phyloP scores from a whole-genome alignment of 2,888 invertebrate genomes.

The Pheosia gnoma region DNA sequence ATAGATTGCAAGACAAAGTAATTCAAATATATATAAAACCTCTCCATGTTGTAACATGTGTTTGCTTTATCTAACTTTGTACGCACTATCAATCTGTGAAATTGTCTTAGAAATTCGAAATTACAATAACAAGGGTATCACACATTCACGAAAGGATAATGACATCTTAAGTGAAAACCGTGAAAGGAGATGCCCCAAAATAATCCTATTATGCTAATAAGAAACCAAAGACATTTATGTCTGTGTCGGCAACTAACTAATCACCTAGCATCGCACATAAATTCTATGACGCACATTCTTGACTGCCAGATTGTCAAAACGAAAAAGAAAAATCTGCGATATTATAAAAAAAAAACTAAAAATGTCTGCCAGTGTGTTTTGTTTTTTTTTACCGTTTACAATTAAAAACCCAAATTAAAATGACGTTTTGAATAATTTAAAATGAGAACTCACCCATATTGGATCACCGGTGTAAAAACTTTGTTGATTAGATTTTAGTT shows the following conservation, averaged over 20 bases:
- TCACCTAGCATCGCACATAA: conserved; percentile 36
- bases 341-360: neutral
- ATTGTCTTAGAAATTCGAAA: no score
- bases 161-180: neutral
- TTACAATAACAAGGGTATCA: no score
- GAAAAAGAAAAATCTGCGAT: neutral
- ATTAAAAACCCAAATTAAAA: neutral
- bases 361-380: neutral
- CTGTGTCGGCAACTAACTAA: conserved; percentile 32
- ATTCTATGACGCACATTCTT: conserved; percentile 39
- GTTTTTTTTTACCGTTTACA: neutral
- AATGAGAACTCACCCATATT: conserved; percentile 39
- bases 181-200: conserved; percentile 23
- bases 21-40: no score
- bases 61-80: no score
- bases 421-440: conserved; percentile 6
- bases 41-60: no score
- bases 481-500: neutral
- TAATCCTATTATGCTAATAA: conserved; percentile 58
- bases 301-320: conserved; percentile 5
- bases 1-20: no score
- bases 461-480: conserved; percentile 10
- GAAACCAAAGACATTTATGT: conserved; percentile 27
- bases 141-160: no score
- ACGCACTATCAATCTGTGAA: no score